phyloP scores from a whole-genome alignment of 2,113 vertebrate species.

The Miniopterus natalensis region DNA sequence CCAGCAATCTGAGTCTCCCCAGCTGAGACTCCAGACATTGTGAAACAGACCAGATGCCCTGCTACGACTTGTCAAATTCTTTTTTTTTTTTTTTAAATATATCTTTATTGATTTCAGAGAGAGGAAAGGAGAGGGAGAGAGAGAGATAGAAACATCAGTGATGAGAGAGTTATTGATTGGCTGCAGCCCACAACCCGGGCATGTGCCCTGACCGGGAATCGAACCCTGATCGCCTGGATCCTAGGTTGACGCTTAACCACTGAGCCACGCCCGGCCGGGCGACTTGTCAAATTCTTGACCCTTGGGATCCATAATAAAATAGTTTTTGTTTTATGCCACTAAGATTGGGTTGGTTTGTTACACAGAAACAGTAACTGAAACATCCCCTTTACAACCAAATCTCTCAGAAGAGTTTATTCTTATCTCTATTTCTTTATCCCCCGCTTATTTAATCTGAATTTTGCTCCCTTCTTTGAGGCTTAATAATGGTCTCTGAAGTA shows the following conservation, averaged over 20 bases:
- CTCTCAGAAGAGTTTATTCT: constrained; percentile 29
- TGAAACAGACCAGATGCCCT: background rate
- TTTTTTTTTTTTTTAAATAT: background rate
- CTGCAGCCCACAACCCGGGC: too few species aligned
- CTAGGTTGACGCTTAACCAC: too few species aligned
- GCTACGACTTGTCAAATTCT: background rate
- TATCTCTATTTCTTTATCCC: background rate
- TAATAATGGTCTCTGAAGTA: background rate
- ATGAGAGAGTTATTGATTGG: too few species aligned
- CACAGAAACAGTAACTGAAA: background rate
- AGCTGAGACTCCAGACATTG: background rate
- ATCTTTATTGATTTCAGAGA: too few species aligned
- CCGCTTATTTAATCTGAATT: background rate
- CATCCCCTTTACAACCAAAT: background rate
- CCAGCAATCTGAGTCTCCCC: background rate
- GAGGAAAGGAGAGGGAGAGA: too few species aligned
- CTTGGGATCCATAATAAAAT: background rate
- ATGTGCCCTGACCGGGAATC: too few species aligned
- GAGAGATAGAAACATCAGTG: too few species aligned
- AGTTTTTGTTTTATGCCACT: background rate
- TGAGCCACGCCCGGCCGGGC: too few species aligned
- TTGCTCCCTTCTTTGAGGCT: constrained; percentile 5
- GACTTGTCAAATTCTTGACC: background rate
- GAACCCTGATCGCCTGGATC: too few species aligned
- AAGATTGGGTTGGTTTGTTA: background rate